phyloP scores from a whole-genome alignment of 1,140 invertebrate genomes.

The Pseudomyrmex flavicornis region DNA sequence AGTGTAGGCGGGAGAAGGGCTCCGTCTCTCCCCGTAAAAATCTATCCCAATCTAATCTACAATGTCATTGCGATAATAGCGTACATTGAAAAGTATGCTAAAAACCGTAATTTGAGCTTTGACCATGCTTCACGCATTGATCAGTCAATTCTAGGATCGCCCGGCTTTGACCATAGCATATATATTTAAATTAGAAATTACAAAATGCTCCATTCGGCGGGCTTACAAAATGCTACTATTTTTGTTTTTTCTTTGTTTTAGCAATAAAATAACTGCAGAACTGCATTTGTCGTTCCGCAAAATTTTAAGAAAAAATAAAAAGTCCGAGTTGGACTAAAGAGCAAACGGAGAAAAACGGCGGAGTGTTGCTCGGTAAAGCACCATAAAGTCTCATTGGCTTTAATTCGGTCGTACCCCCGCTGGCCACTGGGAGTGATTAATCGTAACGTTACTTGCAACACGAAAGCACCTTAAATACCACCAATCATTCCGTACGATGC shows the following conservation, averaged over 20 bases:
- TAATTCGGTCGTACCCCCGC: slow-evolving; percentile 71
- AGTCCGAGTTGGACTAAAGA: slow-evolving; percentile 3
- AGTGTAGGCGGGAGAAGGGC: too few relatives aligned
- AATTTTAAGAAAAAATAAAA: slow-evolving; percentile 42
- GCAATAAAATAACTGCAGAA: slow-evolving; percentile 13
- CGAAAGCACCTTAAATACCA: slow-evolving; percentile 47
- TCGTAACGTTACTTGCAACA: slow-evolving; percentile 56
- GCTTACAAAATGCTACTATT: slow-evolving; percentile 5
- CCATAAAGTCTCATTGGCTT: slow-evolving; percentile 74
- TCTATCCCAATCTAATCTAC: too few relatives aligned
- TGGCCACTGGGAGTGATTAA: slow-evolving; percentile 54
- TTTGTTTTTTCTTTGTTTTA: background rate
- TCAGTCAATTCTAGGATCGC: too few relatives aligned
- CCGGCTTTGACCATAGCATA: too few relatives aligned
- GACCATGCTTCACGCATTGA: too few relatives aligned
- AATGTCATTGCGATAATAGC: too few relatives aligned
- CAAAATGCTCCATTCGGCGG: slow-evolving; percentile 5
- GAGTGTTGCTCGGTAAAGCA: slow-evolving; percentile 52
- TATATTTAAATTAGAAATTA: background rate
- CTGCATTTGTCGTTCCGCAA: slow-evolving; percentile 35
- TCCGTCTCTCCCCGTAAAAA: too few relatives aligned
- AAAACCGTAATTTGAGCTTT: too few relatives aligned
- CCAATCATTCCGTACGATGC: slow-evolving; percentile 49
- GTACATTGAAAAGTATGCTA: too few relatives aligned
- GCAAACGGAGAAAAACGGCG: slow-evolving; percentile 53